These are phyloP conservation scores for Drosophila suboccidentalis DNA, from an alignment of 2,888 invertebrate genomes.

Conservation along the genomic window DNA sequence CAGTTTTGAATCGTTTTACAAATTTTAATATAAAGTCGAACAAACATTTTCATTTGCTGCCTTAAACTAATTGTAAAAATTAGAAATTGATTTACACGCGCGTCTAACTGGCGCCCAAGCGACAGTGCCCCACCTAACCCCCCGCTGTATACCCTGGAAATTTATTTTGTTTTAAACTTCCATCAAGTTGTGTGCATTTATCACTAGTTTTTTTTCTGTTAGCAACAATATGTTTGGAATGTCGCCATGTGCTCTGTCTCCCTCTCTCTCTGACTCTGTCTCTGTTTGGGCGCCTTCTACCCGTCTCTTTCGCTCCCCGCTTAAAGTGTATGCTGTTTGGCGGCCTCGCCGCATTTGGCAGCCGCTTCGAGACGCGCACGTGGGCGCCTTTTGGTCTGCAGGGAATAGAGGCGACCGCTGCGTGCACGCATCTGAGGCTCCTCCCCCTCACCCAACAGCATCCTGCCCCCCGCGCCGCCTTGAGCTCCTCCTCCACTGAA, in stretches of 20 bases:
- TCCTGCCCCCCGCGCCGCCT: conserved; percentile 25
- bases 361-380: conserved; percentile 82
- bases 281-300: not conserved
- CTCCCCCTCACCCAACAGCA: not conserved
- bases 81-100: conserved; percentile 74
- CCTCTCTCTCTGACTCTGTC: not conserved
- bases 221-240: conserved; percentile 34
- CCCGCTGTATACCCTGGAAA: conserved; percentile 1
- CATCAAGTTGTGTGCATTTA: conserved; percentile 71
- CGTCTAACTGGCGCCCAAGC: conserved; percentile 41
- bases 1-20: conserved; percentile 76
- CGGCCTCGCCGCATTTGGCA: conserved; percentile 75
- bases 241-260: conserved; percentile 28
- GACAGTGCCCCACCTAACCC: not conserved
- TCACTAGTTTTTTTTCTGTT: conserved; percentile 48
- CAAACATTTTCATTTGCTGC: conserved; percentile 15
- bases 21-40: conserved; percentile 49
- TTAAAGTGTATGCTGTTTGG: conserved; percentile 85
- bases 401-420: conserved; percentile 84
- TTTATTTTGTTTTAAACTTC: conserved; percentile 44
- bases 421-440: conserved; percentile 82
- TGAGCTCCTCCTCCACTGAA: conserved; percentile 60
- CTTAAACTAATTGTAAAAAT: conserved; percentile 75
- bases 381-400: conserved; percentile 85
- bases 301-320: conserved; percentile 12